Percentiles rank a stretch among this genome's conserved stretches.
These are phyloP conservation scores for Dromiciops gliroides DNA, from an alignment of 2,113 vertebrate genomes.

Conservation along the genomic window DNA sequence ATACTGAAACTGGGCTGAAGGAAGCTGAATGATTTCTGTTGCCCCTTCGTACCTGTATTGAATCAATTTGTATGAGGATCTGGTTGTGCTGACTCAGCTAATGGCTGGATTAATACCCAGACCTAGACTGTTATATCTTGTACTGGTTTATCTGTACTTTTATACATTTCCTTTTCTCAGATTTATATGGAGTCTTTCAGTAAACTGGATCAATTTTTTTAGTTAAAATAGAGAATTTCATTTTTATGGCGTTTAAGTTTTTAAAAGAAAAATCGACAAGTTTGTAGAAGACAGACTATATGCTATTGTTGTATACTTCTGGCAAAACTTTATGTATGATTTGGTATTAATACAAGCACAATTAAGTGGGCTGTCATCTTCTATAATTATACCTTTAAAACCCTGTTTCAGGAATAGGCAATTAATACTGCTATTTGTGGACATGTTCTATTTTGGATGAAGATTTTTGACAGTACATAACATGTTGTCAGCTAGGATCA, in stretches of 20 bases:
- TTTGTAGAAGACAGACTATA: conserved; percentile 54
- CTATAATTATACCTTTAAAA: conserved; percentile 72
- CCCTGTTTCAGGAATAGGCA: conserved; percentile 69
- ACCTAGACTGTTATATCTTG: not conserved
- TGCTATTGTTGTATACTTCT: conserved; percentile 59
- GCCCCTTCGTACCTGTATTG: too few species aligned
- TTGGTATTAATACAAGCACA: conserved; percentile 73
- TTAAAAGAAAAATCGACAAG: conserved; percentile 60
- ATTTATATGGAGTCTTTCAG: conserved; percentile 41
- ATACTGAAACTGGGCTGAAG: not conserved
- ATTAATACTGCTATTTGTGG: conserved; percentile 73
- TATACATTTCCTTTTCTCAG: conserved; percentile 7
- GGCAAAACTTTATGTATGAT: conserved; percentile 66
- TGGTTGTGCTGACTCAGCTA: not conserved
- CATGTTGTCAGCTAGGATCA: conserved; percentile 73
- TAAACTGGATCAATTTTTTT: conserved; percentile 45
- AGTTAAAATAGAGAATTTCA: conserved; percentile 47
- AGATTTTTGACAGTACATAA: conserved; percentile 73
- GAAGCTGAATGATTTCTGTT: not conserved
- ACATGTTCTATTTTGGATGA: conserved; percentile 76
- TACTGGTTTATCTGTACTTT: not conserved
- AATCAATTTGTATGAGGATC: not conserved
- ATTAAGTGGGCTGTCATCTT: conserved; percentile 65
- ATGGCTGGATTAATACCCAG: not conserved
- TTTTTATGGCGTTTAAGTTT: conserved; percentile 62